Evolutionary conservation across 2,113 vertebrate species (phyloP).

Genomic region (Siniperca knerii): DNA sequence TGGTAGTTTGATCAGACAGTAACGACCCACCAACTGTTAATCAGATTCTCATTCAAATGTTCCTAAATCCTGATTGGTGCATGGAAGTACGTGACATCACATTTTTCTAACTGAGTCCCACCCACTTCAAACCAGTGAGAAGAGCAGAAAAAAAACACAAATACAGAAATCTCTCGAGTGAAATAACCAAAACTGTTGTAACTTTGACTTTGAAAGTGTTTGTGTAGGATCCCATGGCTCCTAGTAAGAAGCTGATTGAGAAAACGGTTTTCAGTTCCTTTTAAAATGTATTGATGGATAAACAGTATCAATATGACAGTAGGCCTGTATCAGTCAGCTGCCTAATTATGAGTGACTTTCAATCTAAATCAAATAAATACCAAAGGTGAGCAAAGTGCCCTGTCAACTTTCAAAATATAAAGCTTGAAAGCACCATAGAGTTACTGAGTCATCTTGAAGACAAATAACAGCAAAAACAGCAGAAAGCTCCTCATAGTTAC

Average conservation of each 20-base stretch:
- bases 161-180: neutral
- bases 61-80: neutral
- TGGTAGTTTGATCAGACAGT: neutral
- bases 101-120: neutral
- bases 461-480: neutral
- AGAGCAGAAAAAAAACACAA: neutral
- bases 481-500: neutral
- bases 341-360: neutral
- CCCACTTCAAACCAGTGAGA: neutral
- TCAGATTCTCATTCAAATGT: neutral
- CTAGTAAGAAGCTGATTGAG: neutral
- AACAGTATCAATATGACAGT: neutral
- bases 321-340: neutral
- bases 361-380: neutral
- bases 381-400: neutral
- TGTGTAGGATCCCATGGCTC: neutral
- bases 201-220: neutral
- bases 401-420: neutral
- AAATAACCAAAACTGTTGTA: neutral
- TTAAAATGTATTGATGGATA: neutral
- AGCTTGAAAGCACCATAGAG: neutral
- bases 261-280: neutral
- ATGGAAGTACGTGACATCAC: neutral
- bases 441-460: conserved; percentile 3
- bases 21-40: neutral